Base-by-base conservation (phyloP, 2,888 invertebrate species). In the Digitonthophagus gazella region DNA sequence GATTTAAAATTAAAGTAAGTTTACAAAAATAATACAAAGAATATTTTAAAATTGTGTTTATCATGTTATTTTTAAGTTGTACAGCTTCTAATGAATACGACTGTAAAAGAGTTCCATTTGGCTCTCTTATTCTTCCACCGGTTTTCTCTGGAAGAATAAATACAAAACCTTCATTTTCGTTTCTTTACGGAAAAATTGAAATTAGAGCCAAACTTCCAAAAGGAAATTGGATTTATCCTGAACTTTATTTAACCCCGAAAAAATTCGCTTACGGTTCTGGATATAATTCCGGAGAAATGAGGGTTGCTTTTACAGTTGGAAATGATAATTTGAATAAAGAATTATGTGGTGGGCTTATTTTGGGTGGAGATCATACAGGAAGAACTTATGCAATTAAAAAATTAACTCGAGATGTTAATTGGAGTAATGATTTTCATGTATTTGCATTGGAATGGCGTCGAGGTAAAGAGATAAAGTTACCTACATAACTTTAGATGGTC, bases 161-260 rank as follows among this genome's bases (percentile, higher is more conserved):
- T 55, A 89, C 90, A 1, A 89, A 86, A 74, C 83, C 86, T 55
- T 82, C 81, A 0, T 90, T 93, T 75, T 85, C 85, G 3, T 93
- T 93, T 75, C 85, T 85, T 6, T 92, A 91, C 77, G 93, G 93
- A 8, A 86, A 83, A 55, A 83, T 93, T 11, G 87, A 90, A 76
- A 83, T 93, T 2, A 85, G 87, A 16, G 93, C 93, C 0, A 91
- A 90, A 79, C 77, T 93, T 16, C 92, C 93, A 0, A 85, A 85
- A 72, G 93, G 93, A 0, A 91, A 93, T 78, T 93, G 93, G 93
- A 82, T 93, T 15, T 86, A 91, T 76, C 93, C 93, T 65, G 69
- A 70, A 44, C 57, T 70, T 28, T 86, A 85, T 70, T 77, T 92
- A 76, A 89, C 91, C 75, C 91, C 93, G 0, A 81, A 84, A 5